Conservation (phyloP, 1,140 invertebrate genomes). For the Drosophila tani region DNA sequence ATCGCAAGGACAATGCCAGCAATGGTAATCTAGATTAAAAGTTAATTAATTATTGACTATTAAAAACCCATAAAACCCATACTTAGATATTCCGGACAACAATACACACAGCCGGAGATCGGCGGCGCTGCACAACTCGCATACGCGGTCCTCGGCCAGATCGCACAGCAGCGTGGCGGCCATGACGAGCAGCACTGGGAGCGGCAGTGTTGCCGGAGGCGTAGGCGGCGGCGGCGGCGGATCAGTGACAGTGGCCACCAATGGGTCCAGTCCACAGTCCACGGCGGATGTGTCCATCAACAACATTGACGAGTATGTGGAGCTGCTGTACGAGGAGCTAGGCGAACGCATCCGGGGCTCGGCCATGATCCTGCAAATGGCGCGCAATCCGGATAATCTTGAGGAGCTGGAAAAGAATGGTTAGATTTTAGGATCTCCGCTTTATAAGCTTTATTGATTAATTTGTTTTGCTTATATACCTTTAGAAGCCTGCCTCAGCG, state of each 20-base stretch:
- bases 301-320: conserved; percentile 96
- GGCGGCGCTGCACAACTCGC: conserved; percentile 61
- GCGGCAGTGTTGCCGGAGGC: not conserved
- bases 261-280: conserved; percentile 30
- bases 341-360: conserved; percentile 97
- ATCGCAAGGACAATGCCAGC: conserved; percentile 88
- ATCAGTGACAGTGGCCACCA: conserved; percentile 14
- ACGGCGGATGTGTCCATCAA: conserved; percentile 89
- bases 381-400: conserved; percentile 96
- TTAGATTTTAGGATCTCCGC: no score
- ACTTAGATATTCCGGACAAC: conserved; percentile 72
- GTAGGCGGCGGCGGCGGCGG: conserved; percentile 12
- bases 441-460: no score
- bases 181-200: conserved; percentile 46
- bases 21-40: conserved; percentile 44
- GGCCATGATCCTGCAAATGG: conserved; percentile 95
- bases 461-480: not conserved
- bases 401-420: conserved; percentile 96
- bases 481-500: conserved; percentile 97
- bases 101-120: conserved; percentile 71
- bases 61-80: no score
- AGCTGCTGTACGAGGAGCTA: conserved; percentile 98
- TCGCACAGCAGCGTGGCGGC: conserved; percentile 49
- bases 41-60: no score
- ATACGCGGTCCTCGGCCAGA: conserved; percentile 59